phyloP scores from a whole-genome alignment of 2,113 vertebrate species.

The Panthera leo region DNA sequence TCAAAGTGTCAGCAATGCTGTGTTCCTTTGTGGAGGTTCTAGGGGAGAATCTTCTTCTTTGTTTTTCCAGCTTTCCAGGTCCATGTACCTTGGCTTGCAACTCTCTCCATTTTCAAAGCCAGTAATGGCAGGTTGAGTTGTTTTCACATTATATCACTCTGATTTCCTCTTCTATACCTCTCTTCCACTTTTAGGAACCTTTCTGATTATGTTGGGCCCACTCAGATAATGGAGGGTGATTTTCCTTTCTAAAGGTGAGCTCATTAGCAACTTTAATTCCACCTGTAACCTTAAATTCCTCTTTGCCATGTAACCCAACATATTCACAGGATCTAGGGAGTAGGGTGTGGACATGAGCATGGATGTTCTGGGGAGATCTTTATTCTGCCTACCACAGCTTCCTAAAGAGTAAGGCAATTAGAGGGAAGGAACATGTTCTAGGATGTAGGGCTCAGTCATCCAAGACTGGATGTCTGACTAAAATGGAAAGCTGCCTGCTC shows the following conservation, averaged over 20 bases:
- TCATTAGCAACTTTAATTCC: neutral
- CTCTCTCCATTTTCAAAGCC: neutral
- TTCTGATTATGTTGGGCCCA: neutral
- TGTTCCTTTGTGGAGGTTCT: neutral
- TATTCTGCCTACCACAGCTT: neutral
- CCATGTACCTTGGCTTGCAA: neutral
- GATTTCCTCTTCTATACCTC: neutral
- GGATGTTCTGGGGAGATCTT: neutral
- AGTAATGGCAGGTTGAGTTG: neutral
- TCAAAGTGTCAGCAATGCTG: neutral
- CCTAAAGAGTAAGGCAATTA: neutral
- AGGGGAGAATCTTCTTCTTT: neutral
- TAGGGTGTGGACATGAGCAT: neutral
- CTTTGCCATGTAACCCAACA: neutral
- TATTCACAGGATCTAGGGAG: neutral
- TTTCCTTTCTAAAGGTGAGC: neutral
- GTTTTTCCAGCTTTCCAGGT: neutral
- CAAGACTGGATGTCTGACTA: neutral
- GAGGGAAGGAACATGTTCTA: neutral
- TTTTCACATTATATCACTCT: neutral
- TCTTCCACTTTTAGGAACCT: neutral
- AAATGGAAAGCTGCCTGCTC: neutral
- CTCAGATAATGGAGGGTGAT: neutral
- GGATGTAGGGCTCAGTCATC: neutral
- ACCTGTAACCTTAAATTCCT: neutral